A percentile compares a stretch with the other conserved stretches of the same genome.
These are phyloP conservation scores for Hippopotamyrus pictus DNA, from an alignment of 2,797 vertebrate species.

Conservation along the genomic window DNA sequence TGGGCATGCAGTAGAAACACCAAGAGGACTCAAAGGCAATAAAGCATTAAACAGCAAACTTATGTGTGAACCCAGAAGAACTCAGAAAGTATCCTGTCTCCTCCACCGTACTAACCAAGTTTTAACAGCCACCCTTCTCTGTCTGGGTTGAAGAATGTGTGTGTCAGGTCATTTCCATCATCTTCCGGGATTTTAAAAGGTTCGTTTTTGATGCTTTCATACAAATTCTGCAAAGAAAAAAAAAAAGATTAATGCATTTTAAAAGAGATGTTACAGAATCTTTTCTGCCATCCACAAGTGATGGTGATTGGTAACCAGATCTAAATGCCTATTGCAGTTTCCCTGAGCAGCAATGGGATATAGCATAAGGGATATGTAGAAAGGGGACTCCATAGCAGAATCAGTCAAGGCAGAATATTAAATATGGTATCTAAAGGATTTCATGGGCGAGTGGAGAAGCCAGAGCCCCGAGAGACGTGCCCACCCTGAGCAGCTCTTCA, in stretches of 20 bases:
- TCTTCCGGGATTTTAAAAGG: constrained; percentile 98
- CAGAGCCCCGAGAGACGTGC: not conserved
- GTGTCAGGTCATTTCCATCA: constrained; percentile 91
- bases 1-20: not conserved
- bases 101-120: constrained; percentile 71
- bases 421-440: not conserved
- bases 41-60: not conserved
- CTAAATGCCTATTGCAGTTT: not conserved
- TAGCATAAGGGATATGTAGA: not conserved
- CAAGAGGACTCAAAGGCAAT: not conserved
- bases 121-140: constrained; percentile 96
- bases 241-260: not conserved
- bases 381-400: not conserved
- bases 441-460: not conserved
- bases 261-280: not conserved
- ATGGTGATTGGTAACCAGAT: not conserved
- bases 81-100: not conserved
- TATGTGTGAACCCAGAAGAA: not conserved
- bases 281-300: not conserved
- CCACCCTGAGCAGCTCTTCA: constrained; percentile 89
- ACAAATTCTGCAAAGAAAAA: constrained; percentile 75
- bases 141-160: constrained; percentile 97
- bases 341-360: not conserved
- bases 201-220: constrained; percentile 97
- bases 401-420: not conserved